Conservation (phyloP, 2,797 vertebrate genomes). For the Anguilla obscura region DNA sequence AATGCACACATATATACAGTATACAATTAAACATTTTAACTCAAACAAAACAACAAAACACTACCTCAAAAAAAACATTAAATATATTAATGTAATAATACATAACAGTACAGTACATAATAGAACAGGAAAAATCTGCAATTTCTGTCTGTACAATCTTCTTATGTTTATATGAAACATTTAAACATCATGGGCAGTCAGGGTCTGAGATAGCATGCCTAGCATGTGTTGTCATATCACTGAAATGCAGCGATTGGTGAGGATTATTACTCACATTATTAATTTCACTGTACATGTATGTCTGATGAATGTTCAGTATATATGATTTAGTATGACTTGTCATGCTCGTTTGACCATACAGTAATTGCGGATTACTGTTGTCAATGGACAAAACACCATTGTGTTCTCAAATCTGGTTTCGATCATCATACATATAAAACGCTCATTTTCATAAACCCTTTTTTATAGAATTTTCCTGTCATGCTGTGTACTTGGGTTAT, state of each 20-base stretch:
- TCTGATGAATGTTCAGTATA: neutral
- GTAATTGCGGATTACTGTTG: conserved; percentile 26
- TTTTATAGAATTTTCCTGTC: conserved; percentile 35
- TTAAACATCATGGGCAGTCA: conserved; percentile 26
- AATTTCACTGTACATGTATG: neutral
- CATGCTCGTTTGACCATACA: conserved; percentile 33
- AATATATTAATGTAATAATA: neutral
- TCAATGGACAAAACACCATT: conserved; percentile 38
- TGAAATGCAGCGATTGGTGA: neutral
- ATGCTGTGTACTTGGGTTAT: conserved; percentile 4
- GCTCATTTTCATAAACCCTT: conserved; percentile 41
- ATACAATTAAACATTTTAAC: too few species aligned
- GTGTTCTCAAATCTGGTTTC: conserved; percentile 26
- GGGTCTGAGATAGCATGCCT: conserved; percentile 11
- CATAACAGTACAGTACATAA: neutral
- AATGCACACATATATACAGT: too few species aligned
- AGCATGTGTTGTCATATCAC: neutral
- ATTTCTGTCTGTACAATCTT: too few species aligned
- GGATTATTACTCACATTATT: neutral
- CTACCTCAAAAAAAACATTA: neutral
- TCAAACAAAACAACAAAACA: too few species aligned
- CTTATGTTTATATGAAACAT: too few species aligned
- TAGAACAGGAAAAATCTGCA: too few species aligned
- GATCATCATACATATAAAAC: conserved; percentile 36
- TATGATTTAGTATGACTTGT: neutral